A percentile compares a stretch with the other conserved stretches of the same genome.
Conservation (phyloP, 2,797 vertebrate genomes). For the Lindbergichthys nudifrons region DNA sequence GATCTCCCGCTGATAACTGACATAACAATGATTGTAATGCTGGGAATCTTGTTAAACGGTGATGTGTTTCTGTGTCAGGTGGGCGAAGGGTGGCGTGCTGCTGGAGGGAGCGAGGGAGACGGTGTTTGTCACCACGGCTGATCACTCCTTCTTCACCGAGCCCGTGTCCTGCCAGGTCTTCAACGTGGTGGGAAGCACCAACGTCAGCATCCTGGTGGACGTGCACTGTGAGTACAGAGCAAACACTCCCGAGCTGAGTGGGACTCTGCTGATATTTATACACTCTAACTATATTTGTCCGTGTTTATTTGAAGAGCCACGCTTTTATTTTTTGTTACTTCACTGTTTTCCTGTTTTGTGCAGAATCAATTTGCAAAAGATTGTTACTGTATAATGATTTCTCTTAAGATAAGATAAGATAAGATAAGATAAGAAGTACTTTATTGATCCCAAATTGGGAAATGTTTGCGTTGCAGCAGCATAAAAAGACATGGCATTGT, state of each 20-base stretch:
- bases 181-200: constrained; percentile 95
- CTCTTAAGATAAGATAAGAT: not conserved
- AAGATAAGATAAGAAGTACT: too few relatives aligned
- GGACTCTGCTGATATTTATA: not conserved
- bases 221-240: constrained; percentile 91
- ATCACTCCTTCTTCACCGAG: constrained; percentile 97
- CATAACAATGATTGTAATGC: constrained; percentile 2
- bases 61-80: constrained; percentile 78
- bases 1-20: constrained; percentile 3
- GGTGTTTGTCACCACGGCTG: constrained; percentile 91
- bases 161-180: constrained; percentile 96
- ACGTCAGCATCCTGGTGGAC: constrained; percentile 96
- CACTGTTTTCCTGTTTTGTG: not conserved
- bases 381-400: not conserved
- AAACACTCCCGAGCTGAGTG: constrained; percentile 21
- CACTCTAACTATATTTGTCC: not conserved
- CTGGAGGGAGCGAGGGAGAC: constrained; percentile 93
- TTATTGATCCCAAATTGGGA: too few relatives aligned
- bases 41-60: not conserved
- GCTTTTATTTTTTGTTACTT: not conserved
- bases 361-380: not conserved
- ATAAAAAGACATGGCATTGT: too few relatives aligned
- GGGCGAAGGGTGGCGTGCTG: constrained; percentile 94
- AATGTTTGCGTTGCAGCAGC: too few relatives aligned
- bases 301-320: constrained; percentile 8